phyloP scores from a whole-genome alignment of 2,113 vertebrate genomes.

The Alexandromys fortis region DNA sequence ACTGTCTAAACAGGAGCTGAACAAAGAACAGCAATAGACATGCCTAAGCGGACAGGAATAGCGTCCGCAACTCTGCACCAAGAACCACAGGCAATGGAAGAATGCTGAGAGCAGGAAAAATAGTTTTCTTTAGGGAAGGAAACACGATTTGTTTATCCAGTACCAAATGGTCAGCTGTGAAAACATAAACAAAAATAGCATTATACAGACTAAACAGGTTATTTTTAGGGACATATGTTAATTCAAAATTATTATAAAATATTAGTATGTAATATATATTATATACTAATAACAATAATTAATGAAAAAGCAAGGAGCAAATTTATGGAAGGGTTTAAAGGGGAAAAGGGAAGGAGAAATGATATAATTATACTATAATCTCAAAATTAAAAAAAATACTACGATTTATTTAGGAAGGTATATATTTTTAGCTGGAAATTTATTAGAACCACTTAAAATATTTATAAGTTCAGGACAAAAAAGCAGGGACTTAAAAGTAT shows the following conservation, averaged over 20 bases:
- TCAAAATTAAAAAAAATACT: neutral
- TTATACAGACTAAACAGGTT: neutral
- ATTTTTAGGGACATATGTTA: neutral
- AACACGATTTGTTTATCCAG: neutral
- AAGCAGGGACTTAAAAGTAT: neutral
- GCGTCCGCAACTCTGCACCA: neutral
- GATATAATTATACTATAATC: neutral
- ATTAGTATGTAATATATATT: neutral
- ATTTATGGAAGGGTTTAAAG: too few species aligned
- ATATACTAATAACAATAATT: neutral
- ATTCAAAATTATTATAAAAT: neutral
- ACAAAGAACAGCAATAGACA: neutral
- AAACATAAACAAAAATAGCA: neutral
- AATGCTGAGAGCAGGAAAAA: neutral
- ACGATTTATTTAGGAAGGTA: neutral
- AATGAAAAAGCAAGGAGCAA: neutral
- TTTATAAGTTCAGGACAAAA: constrained; percentile 11
- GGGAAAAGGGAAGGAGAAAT: neutral
- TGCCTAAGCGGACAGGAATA: neutral
- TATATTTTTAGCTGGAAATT: neutral
- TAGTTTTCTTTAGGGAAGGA: neutral
- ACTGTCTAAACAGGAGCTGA: neutral
- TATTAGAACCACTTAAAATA: neutral
- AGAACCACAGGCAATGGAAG: neutral
- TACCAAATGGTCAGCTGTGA: neutral